phyloP scores from a whole-genome alignment of 2,888 invertebrate genomes.

The Esperia sulphurella region DNA sequence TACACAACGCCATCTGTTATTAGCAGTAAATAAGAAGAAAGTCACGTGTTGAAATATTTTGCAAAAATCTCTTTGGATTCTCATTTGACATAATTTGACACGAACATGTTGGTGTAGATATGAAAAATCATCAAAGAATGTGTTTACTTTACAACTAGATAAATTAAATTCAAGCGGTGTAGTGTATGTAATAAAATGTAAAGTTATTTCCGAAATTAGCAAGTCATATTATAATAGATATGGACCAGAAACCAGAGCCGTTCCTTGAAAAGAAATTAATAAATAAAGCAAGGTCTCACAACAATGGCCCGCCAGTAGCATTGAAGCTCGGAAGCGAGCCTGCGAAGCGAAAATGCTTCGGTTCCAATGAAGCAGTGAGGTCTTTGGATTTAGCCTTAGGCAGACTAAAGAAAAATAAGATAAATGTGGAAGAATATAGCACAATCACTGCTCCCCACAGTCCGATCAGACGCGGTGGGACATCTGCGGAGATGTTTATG shows the following conservation, averaged over 20 bases:
- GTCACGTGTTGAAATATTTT: background rate
- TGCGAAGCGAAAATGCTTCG: slow-evolving; percentile 50
- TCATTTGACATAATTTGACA: background rate
- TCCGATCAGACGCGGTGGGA: slow-evolving; percentile 19
- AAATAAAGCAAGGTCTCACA: slow-evolving; percentile 46
- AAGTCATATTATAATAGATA: slow-evolving; percentile 13
- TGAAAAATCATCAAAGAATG: background rate
- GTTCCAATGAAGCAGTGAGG: slow-evolving; percentile 49
- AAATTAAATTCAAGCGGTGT: background rate
- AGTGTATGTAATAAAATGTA: background rate
- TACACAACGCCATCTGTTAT: too few species aligned
- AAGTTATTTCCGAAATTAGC: background rate
- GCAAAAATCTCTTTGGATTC: background rate
- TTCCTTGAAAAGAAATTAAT: slow-evolving; percentile 39
- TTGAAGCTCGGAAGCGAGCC: slow-evolving; percentile 36
- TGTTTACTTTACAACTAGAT: background rate
- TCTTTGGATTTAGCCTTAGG: slow-evolving; percentile 52
- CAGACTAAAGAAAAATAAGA: slow-evolving; percentile 54
- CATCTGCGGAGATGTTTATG: slow-evolving; percentile 37
- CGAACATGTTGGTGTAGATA: background rate
- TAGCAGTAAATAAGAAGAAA: too few species aligned
- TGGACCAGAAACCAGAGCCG: slow-evolving; percentile 46
- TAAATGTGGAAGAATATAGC: slow-evolving; percentile 42
- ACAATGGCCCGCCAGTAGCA: slow-evolving; percentile 13
- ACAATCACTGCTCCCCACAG: slow-evolving; percentile 19